Base-by-base conservation (phyloP, 1,140 invertebrate genomes). In the Artemia franciscana region DNA sequence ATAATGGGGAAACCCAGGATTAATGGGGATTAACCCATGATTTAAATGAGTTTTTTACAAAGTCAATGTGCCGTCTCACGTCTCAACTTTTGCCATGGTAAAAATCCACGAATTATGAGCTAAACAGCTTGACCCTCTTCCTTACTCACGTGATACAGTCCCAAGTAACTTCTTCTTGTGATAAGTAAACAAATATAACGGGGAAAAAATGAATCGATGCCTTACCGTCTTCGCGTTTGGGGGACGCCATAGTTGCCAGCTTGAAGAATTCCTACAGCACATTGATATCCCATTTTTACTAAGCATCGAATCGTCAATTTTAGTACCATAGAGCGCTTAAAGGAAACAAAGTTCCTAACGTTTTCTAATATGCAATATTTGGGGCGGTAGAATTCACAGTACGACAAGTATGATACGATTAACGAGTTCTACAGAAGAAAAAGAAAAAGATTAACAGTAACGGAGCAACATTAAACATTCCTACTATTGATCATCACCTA, bases 281-380 rank as follows among this genome's bases (percentile, higher is more conserved):
- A 88, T 71, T 91, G 87, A 70, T 92, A 92, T 0, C 87, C 88
- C 83, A 92, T 89, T 28, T 81, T 77, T 12, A 89, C 67, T 2
- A 91, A 73, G 67, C 86, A 85, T 3, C 84, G 73, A 24, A 91
- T 70, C 0, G 86, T 84, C 59, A 90, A 70, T 74, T 91, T 91
- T 51, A 92, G 71, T 24, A 91, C 84, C 80, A 89, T 84, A 57
- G 80, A 80, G 57, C 80, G 79, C 70, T 88, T 86, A 67, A 83
- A 88, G 0, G 79, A 79, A 0, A 84, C 85, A 72, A 92, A 91
- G 73, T 91, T 91, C 39, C 86, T 73, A 0, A 91, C 88, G 68
- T 91, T 91, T 73, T 92, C 88, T 68, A 91, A 76, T 7, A 91
- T 76, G 68, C 91, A 88, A 70, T 82, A 91, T 67, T 82, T 81